A percentile compares a stretch with the other conserved stretches of the same genome.
Conservation (phyloP, 2,797 vertebrate species). For the Anomalospiza imberbis region DNA sequence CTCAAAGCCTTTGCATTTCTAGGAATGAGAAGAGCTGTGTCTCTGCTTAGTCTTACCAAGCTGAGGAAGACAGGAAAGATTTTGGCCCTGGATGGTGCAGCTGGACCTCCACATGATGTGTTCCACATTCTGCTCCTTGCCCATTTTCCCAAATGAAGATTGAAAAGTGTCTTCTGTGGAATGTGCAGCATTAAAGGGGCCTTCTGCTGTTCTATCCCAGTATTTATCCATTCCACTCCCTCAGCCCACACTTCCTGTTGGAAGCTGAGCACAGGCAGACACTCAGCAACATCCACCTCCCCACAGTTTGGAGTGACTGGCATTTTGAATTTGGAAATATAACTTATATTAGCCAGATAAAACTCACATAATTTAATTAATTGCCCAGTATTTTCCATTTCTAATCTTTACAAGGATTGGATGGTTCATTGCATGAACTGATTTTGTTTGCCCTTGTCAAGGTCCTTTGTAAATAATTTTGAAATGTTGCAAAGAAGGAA, state of each 20-base stretch:
- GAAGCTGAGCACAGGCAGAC: neutral
- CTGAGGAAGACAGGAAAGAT: neutral
- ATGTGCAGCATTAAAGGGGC: neutral
- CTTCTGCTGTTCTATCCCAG: neutral
- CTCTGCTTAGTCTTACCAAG: neutral
- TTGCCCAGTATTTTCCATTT: neutral
- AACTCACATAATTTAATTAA: neutral
- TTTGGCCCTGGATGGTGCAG: neutral
- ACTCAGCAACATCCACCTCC: neutral
- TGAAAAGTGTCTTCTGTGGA: neutral
- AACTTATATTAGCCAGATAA: neutral
- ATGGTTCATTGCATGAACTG: neutral
- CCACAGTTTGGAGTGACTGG: neutral
- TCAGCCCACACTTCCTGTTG: neutral
- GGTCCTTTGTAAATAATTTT: neutral
- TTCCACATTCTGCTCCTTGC: neutral
- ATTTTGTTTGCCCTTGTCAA: neutral
- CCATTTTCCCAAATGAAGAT: neutral
- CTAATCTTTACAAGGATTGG: neutral
- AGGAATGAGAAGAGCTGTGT: neutral
- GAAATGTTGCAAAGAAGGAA: neutral
- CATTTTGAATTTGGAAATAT: neutral
- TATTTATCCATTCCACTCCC: neutral
- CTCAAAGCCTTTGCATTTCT: neutral
- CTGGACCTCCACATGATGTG: accelerated